phyloP scores from a whole-genome alignment of 2,113 vertebrate species.

The Probosciger aterrimus region DNA sequence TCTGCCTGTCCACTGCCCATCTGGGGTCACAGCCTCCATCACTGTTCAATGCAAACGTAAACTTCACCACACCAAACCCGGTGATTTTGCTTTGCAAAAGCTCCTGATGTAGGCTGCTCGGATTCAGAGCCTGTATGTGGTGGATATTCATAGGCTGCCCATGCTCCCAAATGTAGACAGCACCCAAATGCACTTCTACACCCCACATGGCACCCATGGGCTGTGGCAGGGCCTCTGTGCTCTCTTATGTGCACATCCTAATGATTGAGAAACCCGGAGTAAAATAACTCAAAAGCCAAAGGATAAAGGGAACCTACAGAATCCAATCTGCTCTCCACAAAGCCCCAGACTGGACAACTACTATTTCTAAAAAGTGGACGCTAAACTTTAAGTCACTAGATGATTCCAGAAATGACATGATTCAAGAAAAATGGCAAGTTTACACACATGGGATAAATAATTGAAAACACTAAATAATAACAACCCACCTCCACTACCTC shows the following conservation, averaged over 20 bases:
- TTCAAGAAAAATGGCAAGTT: not conserved
- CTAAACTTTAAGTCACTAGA: not conserved
- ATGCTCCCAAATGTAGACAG: not conserved
- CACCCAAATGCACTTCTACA: not conserved
- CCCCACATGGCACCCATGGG: not conserved
- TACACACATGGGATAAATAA: not conserved
- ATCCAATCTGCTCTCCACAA: not conserved
- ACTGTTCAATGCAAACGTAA: not conserved
- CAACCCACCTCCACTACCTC: not conserved
- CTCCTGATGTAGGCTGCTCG: not conserved
- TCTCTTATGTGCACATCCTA: not conserved
- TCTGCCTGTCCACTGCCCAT: not conserved
- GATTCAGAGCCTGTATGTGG: not conserved
- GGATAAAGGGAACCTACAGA: not conserved
- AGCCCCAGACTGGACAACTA: no score
- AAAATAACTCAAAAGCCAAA: not conserved
- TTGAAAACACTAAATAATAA: not conserved
- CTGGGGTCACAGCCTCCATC: not conserved
- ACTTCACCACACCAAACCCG: not conserved
- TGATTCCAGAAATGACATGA: not conserved
- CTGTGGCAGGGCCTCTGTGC: accelerated
- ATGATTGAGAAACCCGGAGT: not conserved
- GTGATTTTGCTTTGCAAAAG: not conserved
- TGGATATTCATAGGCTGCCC: not conserved
- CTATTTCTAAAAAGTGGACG: not conserved